Base-by-base conservation (phyloP, 2,113 vertebrate species). In the Megaleporinus macrocephalus region DNA sequence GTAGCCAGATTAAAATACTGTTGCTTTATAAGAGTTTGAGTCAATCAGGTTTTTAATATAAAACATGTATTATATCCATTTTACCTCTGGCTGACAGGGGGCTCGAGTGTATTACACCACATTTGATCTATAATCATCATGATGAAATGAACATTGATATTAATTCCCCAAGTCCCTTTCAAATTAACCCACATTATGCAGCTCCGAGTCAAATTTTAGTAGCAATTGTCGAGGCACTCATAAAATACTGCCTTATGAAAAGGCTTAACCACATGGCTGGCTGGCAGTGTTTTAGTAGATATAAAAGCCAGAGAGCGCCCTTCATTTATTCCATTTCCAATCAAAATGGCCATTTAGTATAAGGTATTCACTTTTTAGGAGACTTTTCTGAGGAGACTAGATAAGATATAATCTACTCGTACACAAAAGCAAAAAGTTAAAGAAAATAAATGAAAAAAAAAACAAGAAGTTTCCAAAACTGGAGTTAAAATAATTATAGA, bases 141-240 rank as follows among this genome's bases (percentile, higher is more conserved):
- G 29, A 66, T 33, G 53, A 65, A 4, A 22, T 22, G 59, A 65
- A 49, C 68, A 84, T 79, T 73, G 73, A 80, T 82, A 73, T 61
- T 51, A 66, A 71, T 49, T 87, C 86, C 74, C 86, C 11, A 77
- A 73, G 22, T 87, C 86, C 86, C 86, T 80, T 24, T 63, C 81
- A 82, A 84, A 87, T 87, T 84, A 87, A 77, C 86, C 86, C 57
- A 87, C 73, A 83, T 84, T 83, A 68, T 71, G 36, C n/a, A 14
- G 15, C 66, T 63, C 5, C 7, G 26, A 27, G 22, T 49, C 49
- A 59, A 27, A 14, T 81, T 73, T n/a, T 57, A 55, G 29, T 81
- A 75, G 47, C 30, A 47, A n/a, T 69, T 36, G 24, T 44, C 27
- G 30, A 62, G 33, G 24, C 22, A 33, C 14, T 55, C 20, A 36